Conservation (phyloP, 2,113 vertebrate genomes). For the Gadus macrocephalus region DNA sequence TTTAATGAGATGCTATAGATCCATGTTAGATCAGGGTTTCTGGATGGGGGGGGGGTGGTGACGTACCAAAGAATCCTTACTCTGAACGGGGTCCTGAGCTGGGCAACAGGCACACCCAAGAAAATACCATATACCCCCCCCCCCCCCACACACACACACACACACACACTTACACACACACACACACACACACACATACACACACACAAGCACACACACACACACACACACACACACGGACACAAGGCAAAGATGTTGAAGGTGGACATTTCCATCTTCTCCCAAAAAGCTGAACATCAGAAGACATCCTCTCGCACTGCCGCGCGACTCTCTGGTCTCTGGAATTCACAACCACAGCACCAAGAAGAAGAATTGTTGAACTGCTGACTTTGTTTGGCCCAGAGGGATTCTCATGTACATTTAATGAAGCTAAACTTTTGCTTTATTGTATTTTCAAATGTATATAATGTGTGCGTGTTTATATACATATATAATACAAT, state of each 20-base stretch:
- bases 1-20: slow-evolving; percentile 40
- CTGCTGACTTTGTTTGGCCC: slow-evolving; percentile 11
- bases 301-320: slow-evolving; percentile 27
- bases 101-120: background rate
- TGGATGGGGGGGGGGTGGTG: background rate
- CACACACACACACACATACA: background rate
- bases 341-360: slow-evolving; percentile 7
- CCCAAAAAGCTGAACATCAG: slow-evolving; percentile 17
- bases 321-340: slow-evolving; percentile 21
- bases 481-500: background rate
- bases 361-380: slow-evolving; percentile 32
- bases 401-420: too few relatives aligned
- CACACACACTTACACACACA: slow-evolving; percentile 18
- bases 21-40: slow-evolving; percentile 18
- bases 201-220: too few relatives aligned
- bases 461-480: background rate
- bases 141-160: too few relatives aligned
- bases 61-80: slow-evolving; percentile 4
- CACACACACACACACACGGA: slow-evolving; percentile 19
- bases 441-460: too few relatives aligned
- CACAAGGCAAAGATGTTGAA: slow-evolving; percentile 20
- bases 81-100: too few relatives aligned
- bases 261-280: slow-evolving; percentile 33
- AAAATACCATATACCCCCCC: too few relatives aligned
- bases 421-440: too few relatives aligned